Percentiles rank a stretch among this genome's conserved stretches.
Conservation (phyloP, 2,113 vertebrate genomes). For the Hyaena hyaena region DNA sequence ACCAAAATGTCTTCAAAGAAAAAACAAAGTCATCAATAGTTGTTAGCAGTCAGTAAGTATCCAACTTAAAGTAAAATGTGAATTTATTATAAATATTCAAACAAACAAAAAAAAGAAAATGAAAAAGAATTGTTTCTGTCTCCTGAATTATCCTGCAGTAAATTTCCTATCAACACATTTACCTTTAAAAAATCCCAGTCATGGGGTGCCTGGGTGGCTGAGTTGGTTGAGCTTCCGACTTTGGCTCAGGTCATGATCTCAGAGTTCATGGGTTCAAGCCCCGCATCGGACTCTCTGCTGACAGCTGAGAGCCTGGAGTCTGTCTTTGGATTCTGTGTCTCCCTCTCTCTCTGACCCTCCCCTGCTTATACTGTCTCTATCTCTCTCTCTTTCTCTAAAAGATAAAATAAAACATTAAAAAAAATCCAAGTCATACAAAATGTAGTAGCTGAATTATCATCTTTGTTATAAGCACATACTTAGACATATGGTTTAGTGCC, state of each 20-base stretch:
- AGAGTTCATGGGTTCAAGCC: too few relatives aligned
- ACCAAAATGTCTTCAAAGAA: background rate
- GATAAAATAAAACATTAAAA: too few relatives aligned
- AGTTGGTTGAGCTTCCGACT: too few relatives aligned
- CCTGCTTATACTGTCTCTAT: too few relatives aligned
- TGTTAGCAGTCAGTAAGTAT: background rate
- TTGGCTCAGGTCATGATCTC: too few relatives aligned
- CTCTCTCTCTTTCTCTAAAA: too few relatives aligned
- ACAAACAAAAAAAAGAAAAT: background rate
- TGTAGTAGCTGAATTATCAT: background rate
- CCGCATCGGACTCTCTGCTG: too few relatives aligned
- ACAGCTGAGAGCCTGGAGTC: too few relatives aligned
- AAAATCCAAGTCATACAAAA: background rate
- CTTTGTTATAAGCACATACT: background rate
- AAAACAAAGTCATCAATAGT: background rate
- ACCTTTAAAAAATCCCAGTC: background rate
- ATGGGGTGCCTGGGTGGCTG: too few relatives aligned
- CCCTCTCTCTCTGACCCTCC: too few relatives aligned
- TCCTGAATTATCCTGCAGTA: background rate
- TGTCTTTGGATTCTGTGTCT: too few relatives aligned
- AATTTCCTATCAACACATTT: conserved; percentile 26
- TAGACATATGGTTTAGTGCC: background rate
- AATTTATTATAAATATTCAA: conserved; percentile 33
- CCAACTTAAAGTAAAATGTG: background rate
- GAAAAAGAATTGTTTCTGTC: background rate